Evolutionary conservation across 64 coral and sea anemone species (phyloP).

Genomic region (Montipora cactus): DNA sequence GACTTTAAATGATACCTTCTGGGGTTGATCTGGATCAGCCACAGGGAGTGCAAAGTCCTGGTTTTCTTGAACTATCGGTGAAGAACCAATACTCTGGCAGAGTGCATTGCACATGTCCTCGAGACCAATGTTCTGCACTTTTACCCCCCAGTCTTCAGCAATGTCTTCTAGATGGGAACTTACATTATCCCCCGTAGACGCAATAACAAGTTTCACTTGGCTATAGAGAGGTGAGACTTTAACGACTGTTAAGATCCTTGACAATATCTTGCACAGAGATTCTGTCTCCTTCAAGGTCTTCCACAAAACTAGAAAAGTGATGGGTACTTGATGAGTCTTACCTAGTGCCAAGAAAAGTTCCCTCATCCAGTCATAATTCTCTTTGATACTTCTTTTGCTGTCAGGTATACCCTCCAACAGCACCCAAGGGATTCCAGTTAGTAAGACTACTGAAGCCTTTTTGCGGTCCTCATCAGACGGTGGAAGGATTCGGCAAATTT

Average conservation of each 20-base stretch:
- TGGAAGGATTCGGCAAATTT: slow-evolving; percentile 71
- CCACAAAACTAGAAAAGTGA: slow-evolving; percentile 74
- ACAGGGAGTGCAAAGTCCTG: slow-evolving; percentile 73
- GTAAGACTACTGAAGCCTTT: slow-evolving; percentile 33
- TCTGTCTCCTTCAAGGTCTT: slow-evolving; percentile 1
- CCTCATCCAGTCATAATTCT: slow-evolving; percentile 51
- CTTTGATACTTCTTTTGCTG: slow-evolving; percentile 39
- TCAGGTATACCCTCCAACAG: slow-evolving; percentile 66
- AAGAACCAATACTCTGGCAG: background rate
- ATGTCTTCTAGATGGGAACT: slow-evolving; percentile 39
- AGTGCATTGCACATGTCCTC: slow-evolving; percentile 58
- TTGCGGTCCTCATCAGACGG: slow-evolving; percentile 20
- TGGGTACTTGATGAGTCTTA: slow-evolving; percentile 53
- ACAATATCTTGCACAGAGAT: slow-evolving; percentile 8
- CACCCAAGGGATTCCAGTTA: slow-evolving; percentile 81
- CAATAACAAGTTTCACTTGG: slow-evolving; percentile 60
- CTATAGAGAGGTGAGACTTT: slow-evolving; percentile 35
- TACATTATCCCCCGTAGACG: slow-evolving; percentile 23
- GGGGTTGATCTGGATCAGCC: background rate
- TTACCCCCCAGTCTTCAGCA: slow-evolving; percentile 60
- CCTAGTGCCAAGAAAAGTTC: slow-evolving; percentile 43
- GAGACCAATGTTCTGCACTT: slow-evolving; percentile 25
- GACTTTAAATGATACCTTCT: background rate
- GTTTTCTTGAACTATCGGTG: slow-evolving; percentile 8
- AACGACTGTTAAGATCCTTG: slow-evolving; percentile 31